Percentiles rank a stretch among this genome's conserved stretches.
Conservation (phyloP, 2,888 invertebrate genomes). For the Empis stercorea region DNA sequence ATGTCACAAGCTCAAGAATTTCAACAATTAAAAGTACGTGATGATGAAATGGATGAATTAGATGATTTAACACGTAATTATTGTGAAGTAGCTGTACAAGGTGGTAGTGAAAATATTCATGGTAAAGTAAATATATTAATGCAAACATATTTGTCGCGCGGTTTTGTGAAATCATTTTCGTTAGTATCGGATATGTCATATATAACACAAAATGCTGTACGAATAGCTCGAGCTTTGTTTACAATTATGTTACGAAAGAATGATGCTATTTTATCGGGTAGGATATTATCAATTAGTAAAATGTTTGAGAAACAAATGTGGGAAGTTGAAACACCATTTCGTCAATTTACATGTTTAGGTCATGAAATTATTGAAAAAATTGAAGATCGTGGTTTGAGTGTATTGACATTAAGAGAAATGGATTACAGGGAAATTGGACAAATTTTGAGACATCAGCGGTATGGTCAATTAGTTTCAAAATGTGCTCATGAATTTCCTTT, state of each 20-base stretch:
- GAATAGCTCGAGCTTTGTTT: constrained; percentile 85
- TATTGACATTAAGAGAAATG: constrained; percentile 76
- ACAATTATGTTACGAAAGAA: constrained; percentile 84
- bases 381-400: constrained; percentile 59
- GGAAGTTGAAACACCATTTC: constrained; percentile 72
- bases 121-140: constrained; percentile 90
- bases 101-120: constrained; percentile 77
- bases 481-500: constrained; percentile 77
- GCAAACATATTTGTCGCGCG: constrained; percentile 77
- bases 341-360: constrained; percentile 71
- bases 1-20: constrained; percentile 90
- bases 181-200: constrained; percentile 33
- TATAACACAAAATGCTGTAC: constrained; percentile 65
- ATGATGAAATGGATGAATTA: constrained; percentile 88
- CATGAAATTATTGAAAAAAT: constrained; percentile 68
- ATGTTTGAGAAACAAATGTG: constrained; percentile 89
- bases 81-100: constrained; percentile 66
- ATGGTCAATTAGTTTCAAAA: constrained; percentile 63
- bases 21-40: constrained; percentile 86
- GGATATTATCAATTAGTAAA: constrained; percentile 77
- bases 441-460: constrained; percentile 56
- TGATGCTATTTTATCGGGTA: constrained; percentile 76
- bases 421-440: constrained; percentile 74
- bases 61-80: constrained; percentile 59
- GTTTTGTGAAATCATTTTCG: constrained; percentile 49